These are phyloP conservation scores for Thelaira solivaga DNA, from an alignment of 2,888 invertebrate species.

Conservation along the genomic window DNA sequence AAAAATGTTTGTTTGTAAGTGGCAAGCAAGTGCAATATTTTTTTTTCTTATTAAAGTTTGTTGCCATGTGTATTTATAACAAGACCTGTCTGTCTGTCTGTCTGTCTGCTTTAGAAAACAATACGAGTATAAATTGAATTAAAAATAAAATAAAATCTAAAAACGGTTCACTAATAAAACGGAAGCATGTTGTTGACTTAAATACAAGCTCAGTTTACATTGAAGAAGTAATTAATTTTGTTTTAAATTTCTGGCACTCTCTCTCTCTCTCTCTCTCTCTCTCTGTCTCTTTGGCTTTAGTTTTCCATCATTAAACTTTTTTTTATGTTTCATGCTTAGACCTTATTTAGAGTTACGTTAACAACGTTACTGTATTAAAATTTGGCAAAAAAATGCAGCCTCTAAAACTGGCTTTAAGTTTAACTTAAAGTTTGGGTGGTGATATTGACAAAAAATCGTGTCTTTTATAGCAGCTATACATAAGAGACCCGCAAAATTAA, in stretches of 20 bases:
- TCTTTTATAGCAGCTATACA: too few species aligned
- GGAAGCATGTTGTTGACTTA: conserved; percentile 55
- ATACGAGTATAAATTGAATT: background rate
- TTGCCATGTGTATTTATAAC: conserved; percentile 41
- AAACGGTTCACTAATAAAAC: conserved; percentile 46
- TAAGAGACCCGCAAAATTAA: too few species aligned
- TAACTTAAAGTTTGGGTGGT: conserved; percentile 2
- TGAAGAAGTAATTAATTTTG: conserved; percentile 58
- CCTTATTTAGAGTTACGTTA: conserved; percentile 16
- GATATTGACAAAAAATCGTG: conserved; percentile 28
- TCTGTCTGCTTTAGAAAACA: background rate
- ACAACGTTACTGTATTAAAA: background rate
- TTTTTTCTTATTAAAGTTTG: too few species aligned
- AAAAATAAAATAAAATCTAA: background rate
- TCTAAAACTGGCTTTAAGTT: background rate
- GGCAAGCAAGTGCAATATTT: conserved; percentile 49
- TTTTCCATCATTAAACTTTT: conserved; percentile 22
- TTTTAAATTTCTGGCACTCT: conserved; percentile 25
- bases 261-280: background rate
- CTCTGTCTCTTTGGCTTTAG: too few species aligned
- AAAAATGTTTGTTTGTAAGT: conserved; percentile 4
- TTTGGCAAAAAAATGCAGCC: conserved; percentile 4
- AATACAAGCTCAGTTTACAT: conserved; percentile 55
- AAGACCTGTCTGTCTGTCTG: background rate
- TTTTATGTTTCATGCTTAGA: conserved; percentile 7